Percentiles rank a stretch among this genome's conserved stretches.
Evolutionary conservation across 2,888 invertebrate species (phyloP).

Genomic region (Troides aeacus): DNA sequence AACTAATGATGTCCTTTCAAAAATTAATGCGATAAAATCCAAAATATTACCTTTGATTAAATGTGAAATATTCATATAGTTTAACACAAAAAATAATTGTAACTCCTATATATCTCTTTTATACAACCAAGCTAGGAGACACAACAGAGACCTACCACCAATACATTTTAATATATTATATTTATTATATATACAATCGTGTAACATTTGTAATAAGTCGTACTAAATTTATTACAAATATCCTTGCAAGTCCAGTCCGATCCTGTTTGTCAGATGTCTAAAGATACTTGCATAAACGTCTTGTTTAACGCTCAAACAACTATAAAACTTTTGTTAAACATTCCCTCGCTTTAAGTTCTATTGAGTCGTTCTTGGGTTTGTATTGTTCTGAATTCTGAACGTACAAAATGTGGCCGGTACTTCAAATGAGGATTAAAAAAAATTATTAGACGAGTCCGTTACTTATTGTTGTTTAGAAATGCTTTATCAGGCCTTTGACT

Average conservation of each 20-base stretch:
- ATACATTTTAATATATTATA: too few relatives aligned
- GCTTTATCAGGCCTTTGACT: neutral
- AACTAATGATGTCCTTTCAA: too few relatives aligned
- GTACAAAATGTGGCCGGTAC: neutral
- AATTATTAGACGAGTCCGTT: neutral
- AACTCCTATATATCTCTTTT: too few relatives aligned
- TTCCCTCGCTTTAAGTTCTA: slow-evolving; percentile 10
- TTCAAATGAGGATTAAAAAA: neutral
- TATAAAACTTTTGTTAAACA: slow-evolving; percentile 19
- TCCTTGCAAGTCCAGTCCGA: neutral
- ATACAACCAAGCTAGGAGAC: too few relatives aligned
- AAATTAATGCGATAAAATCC: too few relatives aligned
- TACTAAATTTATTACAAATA: neutral
- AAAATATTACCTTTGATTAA: too few relatives aligned
- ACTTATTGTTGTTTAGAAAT: neutral
- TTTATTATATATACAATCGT: too few relatives aligned
- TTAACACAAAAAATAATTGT: too few relatives aligned
- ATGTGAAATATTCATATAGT: too few relatives aligned
- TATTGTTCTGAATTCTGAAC: neutral
- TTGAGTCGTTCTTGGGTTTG: slow-evolving; percentile 6
- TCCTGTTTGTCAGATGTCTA: slow-evolving; percentile 13
- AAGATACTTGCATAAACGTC: slow-evolving; percentile 19
- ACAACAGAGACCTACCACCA: too few relatives aligned
- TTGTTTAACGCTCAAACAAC: slow-evolving; percentile 10
- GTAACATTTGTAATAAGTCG: too few relatives aligned